These are phyloP conservation scores for Acropternis orthonyx DNA, from an alignment of 2,797 vertebrate genomes.

Conservation along the genomic window DNA sequence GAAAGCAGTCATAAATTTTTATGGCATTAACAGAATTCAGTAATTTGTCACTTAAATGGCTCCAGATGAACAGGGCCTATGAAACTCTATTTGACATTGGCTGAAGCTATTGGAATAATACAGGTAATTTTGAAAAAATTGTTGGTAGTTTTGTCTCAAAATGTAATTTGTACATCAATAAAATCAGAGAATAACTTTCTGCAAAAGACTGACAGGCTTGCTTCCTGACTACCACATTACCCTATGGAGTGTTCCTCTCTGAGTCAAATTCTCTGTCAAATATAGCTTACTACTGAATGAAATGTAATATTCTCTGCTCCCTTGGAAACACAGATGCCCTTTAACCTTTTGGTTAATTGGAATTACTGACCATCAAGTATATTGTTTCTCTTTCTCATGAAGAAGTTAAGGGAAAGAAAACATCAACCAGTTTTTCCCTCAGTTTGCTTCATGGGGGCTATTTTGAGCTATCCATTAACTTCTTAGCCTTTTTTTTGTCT, in stretches of 20 bases:
- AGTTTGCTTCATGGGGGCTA: not conserved
- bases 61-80: not conserved
- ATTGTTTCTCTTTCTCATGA: not conserved
- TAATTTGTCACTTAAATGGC: slow-evolving; percentile 28
- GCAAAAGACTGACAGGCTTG: not conserved
- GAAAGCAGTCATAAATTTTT: slow-evolving; percentile 50
- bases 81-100: not conserved
- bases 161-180: not conserved
- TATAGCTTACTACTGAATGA: not conserved
- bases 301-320: not conserved
- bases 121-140: not conserved
- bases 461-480: not conserved
- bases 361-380: not conserved
- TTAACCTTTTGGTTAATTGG: not conserved
- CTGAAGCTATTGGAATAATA: slow-evolving; percentile 2
- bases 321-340: not conserved
- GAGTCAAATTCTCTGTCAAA: not conserved
- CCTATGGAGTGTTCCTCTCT: not conserved
- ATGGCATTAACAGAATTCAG: slow-evolving; percentile 24
- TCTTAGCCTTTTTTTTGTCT: not conserved
- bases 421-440: not conserved
- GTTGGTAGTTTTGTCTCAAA: not conserved
- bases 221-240: not conserved
- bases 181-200: not conserved
- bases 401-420: not conserved